Conservation (phyloP, 2,113 vertebrate species). For the Charina bottae region DNA sequence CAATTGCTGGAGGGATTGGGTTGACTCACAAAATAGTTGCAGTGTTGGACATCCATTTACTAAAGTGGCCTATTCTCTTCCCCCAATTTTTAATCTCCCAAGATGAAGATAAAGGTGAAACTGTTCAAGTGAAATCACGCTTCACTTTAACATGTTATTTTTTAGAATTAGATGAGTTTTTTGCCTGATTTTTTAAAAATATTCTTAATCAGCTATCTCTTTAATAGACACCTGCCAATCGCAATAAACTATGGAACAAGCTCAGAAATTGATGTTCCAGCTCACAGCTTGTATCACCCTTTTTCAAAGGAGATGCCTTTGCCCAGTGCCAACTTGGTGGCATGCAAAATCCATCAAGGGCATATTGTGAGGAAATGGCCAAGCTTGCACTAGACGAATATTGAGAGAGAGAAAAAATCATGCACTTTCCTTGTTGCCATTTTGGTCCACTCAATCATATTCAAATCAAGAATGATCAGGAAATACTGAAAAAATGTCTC, state of each 20-base stretch:
- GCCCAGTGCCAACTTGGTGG: not conserved
- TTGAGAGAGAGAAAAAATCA: not conserved
- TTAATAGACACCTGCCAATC: not conserved
- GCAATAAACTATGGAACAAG: not conserved
- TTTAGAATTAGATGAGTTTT: not conserved
- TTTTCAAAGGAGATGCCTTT: not conserved
- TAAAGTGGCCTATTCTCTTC: not conserved
- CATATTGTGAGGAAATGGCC: not conserved
- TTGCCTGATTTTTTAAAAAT: not conserved
- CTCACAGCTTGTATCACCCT: not conserved
- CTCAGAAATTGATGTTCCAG: not conserved
- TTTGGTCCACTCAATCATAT: not conserved
- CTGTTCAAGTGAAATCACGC: not conserved
- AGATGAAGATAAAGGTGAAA: not conserved
- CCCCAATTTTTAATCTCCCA: not conserved
- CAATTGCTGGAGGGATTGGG: not conserved
- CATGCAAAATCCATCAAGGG: not conserved
- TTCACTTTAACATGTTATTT: not conserved
- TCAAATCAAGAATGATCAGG: not conserved
- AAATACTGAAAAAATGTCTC: too few relatives aligned
- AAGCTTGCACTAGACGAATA: not conserved
- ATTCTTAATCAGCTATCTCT: not conserved
- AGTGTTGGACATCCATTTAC: not conserved
- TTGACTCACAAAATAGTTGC: not conserved
- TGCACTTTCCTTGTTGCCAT: not conserved